A percentile compares a stretch with the other conserved stretches of the same genome.
Conservation (phyloP, 2,797 vertebrate species). For the Galago senegalensis region DNA sequence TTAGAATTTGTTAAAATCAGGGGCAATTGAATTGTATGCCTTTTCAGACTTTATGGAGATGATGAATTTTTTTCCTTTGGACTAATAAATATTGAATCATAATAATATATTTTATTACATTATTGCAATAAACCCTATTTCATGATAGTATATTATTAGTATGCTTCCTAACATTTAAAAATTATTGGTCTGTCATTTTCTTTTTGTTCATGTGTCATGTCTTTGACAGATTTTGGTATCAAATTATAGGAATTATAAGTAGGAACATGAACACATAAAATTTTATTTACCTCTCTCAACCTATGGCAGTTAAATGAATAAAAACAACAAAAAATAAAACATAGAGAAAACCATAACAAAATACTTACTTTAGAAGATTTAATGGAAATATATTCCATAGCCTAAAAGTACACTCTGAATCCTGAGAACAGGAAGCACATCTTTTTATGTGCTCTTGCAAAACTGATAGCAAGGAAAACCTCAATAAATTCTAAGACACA, state of each 20-base stretch:
- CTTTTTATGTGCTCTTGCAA: conserved; percentile 18
- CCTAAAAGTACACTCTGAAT: conserved; percentile 28
- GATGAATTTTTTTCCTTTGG: conserved; percentile 59
- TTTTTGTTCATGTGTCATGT: conserved; percentile 29
- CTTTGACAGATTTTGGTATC: conserved; percentile 50
- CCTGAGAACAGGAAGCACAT: conserved; percentile 29
- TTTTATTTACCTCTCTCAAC: conserved; percentile 45
- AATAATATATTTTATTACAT: conserved; percentile 64
- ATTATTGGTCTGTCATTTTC: conserved; percentile 55
- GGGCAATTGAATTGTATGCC: conserved; percentile 26
- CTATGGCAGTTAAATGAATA: conserved; percentile 43
- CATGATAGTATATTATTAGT: conserved; percentile 12
- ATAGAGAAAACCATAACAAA: conserved; percentile 9
- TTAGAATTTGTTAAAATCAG: conserved; percentile 60
- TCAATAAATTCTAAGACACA: conserved; percentile 48
- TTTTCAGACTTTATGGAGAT: conserved; percentile 50
- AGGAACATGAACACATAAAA: conserved; percentile 25
- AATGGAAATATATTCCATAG: conserved; percentile 32
- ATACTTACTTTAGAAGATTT: conserved; percentile 43
- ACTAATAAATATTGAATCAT: conserved; percentile 51
- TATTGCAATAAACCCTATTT: conserved; percentile 53
- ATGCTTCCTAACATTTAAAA: conserved; percentile 53
- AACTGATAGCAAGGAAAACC: conserved; percentile 47
- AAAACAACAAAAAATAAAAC: conserved; percentile 48
- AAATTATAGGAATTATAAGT: conserved; percentile 43